A percentile compares a stretch with the other conserved stretches of the same genome.
Conservation (phyloP, 2,113 vertebrate genomes). For the Tamias sibiricus region DNA sequence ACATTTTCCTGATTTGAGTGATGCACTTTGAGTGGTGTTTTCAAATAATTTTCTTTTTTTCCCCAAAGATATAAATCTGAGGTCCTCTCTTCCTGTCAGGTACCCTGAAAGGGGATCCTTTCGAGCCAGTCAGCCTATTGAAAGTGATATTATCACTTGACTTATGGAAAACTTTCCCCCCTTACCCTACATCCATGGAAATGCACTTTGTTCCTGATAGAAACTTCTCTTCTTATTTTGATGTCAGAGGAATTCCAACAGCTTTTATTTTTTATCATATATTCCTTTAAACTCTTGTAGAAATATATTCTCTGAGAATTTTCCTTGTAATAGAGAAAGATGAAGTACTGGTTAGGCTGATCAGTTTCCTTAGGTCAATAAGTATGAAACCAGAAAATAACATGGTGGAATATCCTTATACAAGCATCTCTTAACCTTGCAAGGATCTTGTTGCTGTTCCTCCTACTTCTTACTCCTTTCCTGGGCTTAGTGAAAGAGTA, state of each 20-base stretch:
- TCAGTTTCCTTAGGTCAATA: not conserved
- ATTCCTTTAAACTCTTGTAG: not conserved
- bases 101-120: not conserved
- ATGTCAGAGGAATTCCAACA: not conserved
- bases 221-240: not conserved
- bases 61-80: not conserved
- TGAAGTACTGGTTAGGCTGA: not conserved
- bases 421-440: not conserved
- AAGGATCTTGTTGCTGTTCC: not conserved
- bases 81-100: not conserved
- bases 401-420: not conserved
- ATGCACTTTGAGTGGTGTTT: not conserved
- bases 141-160: not conserved
- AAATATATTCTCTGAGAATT: not conserved
- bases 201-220: not conserved
- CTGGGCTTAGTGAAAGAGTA: not conserved
- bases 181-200: not conserved
- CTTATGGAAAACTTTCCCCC: not conserved
- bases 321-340: not conserved
- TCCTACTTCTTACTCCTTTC: not conserved
- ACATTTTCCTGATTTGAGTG: not conserved
- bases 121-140: not conserved
- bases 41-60: constrained; percentile 28
- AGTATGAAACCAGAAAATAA: not conserved
- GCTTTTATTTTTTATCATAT: not conserved